These are phyloP conservation scores for Anastatus disparis DNA, from an alignment of 1,140 invertebrate species.

Conservation along the genomic window DNA sequence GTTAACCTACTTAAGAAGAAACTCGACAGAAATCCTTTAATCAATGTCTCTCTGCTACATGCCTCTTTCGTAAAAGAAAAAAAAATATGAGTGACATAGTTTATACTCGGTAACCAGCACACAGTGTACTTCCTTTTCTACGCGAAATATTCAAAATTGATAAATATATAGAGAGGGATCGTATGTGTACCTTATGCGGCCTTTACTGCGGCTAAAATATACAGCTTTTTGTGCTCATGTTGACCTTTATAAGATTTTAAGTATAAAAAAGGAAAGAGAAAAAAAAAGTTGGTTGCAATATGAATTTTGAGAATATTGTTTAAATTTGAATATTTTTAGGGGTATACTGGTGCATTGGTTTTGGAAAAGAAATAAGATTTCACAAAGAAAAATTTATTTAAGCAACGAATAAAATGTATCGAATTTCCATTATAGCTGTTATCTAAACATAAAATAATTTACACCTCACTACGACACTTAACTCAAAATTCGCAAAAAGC, in stretches of 20 bases:
- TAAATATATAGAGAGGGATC: background rate
- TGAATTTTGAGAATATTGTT: background rate
- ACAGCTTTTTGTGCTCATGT: too few species aligned
- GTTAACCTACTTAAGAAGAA: constrained; percentile 1
- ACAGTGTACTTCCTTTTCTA: background rate
- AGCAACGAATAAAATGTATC: too few species aligned
- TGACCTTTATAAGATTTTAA: too few species aligned
- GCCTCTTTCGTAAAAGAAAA: too few species aligned
- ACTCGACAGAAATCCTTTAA: background rate
- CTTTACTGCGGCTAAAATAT: too few species aligned
- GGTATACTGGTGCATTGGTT: background rate
- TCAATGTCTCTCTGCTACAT: background rate
- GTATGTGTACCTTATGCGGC: background rate
- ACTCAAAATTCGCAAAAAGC: too few species aligned
- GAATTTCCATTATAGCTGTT: too few species aligned
- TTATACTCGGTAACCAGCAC: too few species aligned
- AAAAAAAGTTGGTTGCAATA: background rate
- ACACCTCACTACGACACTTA: too few species aligned
- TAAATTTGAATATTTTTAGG: background rate
- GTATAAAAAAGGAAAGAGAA: too few species aligned
- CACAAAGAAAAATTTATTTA: background rate
- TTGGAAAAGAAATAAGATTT: background rate
- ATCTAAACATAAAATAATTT: too few species aligned
- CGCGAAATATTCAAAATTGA: background rate
- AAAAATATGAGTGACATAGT: too few species aligned